phyloP scores from a whole-genome alignment of 2,797 vertebrate genomes.

The Pitangus sulphuratus region DNA sequence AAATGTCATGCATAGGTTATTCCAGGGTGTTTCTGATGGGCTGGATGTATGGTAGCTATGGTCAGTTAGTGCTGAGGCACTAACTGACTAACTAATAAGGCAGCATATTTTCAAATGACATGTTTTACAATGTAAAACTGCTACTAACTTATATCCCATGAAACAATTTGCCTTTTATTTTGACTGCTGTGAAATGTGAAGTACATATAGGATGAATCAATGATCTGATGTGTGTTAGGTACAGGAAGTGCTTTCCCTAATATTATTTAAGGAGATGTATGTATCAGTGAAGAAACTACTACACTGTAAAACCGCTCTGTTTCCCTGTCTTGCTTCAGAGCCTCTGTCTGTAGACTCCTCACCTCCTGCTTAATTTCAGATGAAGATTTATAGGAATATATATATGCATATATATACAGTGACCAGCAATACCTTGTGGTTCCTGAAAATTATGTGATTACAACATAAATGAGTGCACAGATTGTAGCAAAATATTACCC shows the following conservation, averaged over 20 bases:
- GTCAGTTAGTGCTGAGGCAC: not conserved
- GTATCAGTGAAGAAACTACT: not conserved
- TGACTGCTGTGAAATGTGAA: not conserved
- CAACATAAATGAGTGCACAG: not conserved
- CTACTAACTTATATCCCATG: not conserved
- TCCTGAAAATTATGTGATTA: constrained; percentile 7
- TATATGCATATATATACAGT: not conserved
- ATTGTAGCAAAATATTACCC: constrained; percentile 21
- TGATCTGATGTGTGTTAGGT: not conserved
- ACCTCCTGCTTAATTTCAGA: not conserved
- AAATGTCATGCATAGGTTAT: not conserved
- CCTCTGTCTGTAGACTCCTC: not conserved
- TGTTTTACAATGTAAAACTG: not conserved
- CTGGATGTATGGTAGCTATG: not conserved
- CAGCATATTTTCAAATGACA: not conserved
- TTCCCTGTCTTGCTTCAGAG: not conserved
- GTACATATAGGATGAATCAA: not conserved
- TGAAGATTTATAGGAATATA: not conserved
- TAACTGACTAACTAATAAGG: not conserved
- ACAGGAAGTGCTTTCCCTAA: not conserved
- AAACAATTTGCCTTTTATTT: not conserved
- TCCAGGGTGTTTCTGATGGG: not conserved
- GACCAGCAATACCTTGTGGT: not conserved
- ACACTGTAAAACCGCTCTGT: not conserved
- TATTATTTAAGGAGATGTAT: not conserved